Evolutionary conservation across 2,888 invertebrate species (phyloP).

Genomic region (Hesperia comma): DNA sequence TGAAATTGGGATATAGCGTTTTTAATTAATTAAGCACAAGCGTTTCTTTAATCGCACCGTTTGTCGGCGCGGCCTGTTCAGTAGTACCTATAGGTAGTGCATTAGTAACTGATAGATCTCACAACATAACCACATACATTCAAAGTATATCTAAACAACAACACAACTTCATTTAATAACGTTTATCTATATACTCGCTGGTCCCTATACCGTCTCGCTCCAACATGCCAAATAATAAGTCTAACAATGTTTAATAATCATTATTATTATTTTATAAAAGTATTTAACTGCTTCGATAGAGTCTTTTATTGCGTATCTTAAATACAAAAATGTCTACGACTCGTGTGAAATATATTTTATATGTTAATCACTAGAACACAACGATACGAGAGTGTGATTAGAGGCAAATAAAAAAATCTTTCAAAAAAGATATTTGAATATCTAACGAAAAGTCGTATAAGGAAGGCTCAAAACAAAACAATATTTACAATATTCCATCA

Average conservation of each 20-base stretch:
- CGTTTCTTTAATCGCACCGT: constrained; percentile 55
- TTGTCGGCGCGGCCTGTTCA: constrained; percentile 47
- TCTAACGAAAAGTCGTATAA: background rate
- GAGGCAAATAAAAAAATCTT: too few relatives aligned
- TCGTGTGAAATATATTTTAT: background rate
- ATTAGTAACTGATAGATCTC: constrained; percentile 70
- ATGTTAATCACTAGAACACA: background rate
- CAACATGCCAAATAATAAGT: constrained; percentile 54
- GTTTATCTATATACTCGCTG: constrained; percentile 58
- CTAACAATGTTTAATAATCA: constrained; percentile 32
- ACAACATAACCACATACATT: constrained; percentile 59
- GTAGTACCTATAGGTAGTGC: constrained; percentile 62
- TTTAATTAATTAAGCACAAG: constrained; percentile 78
- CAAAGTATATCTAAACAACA: constrained; percentile 50
- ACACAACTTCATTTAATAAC: constrained; percentile 54
- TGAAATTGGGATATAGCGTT: constrained; percentile 67
- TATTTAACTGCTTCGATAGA: background rate
- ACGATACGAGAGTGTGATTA: too few relatives aligned
- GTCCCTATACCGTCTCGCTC: constrained; percentile 61
- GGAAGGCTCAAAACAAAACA: background rate
- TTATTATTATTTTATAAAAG: constrained; percentile 38
- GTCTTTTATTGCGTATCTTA: constrained; percentile 3
- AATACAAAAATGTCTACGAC: background rate
- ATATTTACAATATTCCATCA: background rate
- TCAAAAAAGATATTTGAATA: too few relatives aligned